Evolutionary conservation across 2,113 vertebrate genomes (phyloP), one percentile per base, ranked within the genome.

Genomic region (Lagopus leucura): DNA sequence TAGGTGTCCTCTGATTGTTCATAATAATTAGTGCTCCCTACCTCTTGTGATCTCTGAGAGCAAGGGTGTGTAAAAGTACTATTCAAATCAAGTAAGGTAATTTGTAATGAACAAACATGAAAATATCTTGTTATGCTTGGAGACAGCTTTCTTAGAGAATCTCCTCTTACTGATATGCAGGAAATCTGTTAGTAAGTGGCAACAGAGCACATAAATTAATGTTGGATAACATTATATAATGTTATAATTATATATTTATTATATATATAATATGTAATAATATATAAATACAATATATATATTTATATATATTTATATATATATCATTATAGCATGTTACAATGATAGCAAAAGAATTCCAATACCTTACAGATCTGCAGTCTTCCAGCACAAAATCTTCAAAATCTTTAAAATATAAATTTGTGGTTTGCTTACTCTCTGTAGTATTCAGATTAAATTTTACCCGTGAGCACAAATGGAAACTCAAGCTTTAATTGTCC

Each of bases 401-500:
- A 2, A 45, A 24, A 24, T 32, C 6, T 66, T 30, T 36, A 45
- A 0, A 47, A 8, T 25, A 67, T 47, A 57, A 47, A 22, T 36
- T 4, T 42, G 25, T 36, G 18, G 3, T 86, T 92, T 70, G 36
- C 22, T 90, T 84, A 18, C 16, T 77, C 42, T 90, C 30, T 69
- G 12, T 88, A 92, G 48, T 76, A 84, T 54, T 93, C 74, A 73
- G 82, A 89, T 84, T 5, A 69, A 86, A 89, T 57, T 96, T 72
- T 92, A 89, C 86, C 90, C 73, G 13, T 3, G 6, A 93, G 66
- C 36, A 73, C 48, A 42, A 88, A 78, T 91, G 93, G 69, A 50
- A 92, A 60, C 47, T 89, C 11, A 54, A 24, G 47, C 81, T 76
- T 43, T 89, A 76, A 86, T 30, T 78, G 73, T 88, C 86, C 94